These are phyloP conservation scores for Oreonectes daqikongensis DNA, from an alignment of 2,797 vertebrate species.

Conservation along the genomic window DNA sequence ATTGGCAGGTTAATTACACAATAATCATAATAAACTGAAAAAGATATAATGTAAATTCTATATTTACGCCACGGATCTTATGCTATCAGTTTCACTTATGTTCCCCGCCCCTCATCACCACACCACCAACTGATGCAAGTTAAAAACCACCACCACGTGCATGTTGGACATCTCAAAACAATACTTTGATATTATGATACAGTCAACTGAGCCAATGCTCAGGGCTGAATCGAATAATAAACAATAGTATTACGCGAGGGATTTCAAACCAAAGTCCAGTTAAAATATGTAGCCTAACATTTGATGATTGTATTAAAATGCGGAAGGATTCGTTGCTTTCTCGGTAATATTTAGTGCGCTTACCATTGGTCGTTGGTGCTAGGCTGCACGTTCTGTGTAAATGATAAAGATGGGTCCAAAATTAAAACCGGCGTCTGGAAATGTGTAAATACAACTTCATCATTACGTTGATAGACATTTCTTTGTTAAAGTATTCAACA, in stretches of 20 bases:
- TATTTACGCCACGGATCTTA: no score
- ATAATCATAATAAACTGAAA: background rate
- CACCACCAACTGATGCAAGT: background rate
- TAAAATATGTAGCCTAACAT: background rate
- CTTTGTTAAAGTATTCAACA: conserved; percentile 8
- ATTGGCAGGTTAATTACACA: background rate
- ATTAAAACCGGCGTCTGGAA: background rate
- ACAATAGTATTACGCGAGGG: background rate
- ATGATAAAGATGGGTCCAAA: background rate
- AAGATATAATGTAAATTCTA: background rate
- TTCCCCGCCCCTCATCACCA: background rate
- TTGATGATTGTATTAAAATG: background rate
- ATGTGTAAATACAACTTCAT: background rate
- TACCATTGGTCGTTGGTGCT: conserved; percentile 15
- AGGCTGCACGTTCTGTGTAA: background rate
- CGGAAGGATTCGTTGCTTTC: background rate
- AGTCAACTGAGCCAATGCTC: background rate
- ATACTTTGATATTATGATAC: background rate
- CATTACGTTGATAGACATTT: conserved; percentile 9
- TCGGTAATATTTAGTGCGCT: conserved; percentile 8
- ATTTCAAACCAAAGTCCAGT: background rate
- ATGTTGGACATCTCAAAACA: background rate
- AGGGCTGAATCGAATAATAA: background rate
- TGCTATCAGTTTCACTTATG: background rate
- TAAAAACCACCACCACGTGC: background rate